Evolutionary conservation across 2,888 invertebrate genomes (phyloP).

Genomic region (Rhamnusium bicolor): DNA sequence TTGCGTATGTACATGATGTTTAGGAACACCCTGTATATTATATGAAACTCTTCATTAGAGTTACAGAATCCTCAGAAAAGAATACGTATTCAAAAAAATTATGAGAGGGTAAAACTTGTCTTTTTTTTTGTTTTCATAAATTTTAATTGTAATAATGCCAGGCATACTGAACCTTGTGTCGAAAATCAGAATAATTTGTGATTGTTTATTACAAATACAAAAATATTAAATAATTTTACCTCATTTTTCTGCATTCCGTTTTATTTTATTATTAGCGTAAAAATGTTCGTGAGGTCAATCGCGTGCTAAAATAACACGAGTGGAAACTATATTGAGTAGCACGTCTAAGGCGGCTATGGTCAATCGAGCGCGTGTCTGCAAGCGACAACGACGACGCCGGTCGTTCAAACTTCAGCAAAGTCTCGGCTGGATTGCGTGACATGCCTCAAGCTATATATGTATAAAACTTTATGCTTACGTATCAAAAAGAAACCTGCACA

Average conservation of each 20-base stretch:
- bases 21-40: too few relatives aligned
- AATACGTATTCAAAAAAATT: too few relatives aligned
- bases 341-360: slow-evolving; percentile 19
- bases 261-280: slow-evolving; percentile 20
- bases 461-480: slow-evolving; percentile 25
- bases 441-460: slow-evolving; percentile 22
- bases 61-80: too few relatives aligned
- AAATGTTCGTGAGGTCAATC: slow-evolving; percentile 30
- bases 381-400: slow-evolving; percentile 8
- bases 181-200: too few relatives aligned
- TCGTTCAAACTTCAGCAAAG: slow-evolving; percentile 32
- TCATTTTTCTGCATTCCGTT: not conserved
- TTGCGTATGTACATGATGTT: too few relatives aligned
- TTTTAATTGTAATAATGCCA: too few relatives aligned
- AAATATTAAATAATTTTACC: too few relatives aligned
- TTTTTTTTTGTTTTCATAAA: too few relatives aligned
- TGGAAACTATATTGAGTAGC: slow-evolving; percentile 29
- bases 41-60: too few relatives aligned
- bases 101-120: too few relatives aligned
- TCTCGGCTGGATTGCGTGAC: slow-evolving; percentile 36
- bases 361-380: slow-evolving; percentile 21
- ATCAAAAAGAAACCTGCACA: slow-evolving; percentile 25
- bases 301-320: slow-evolving; percentile 26
- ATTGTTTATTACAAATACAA: too few relatives aligned
- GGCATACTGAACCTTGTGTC: too few relatives aligned